A percentile compares a stretch with the other conserved stretches of the same genome.
These are phyloP conservation scores for Colistium nudipinnis DNA, from an alignment of 2,113 vertebrate species.

Conservation along the genomic window DNA sequence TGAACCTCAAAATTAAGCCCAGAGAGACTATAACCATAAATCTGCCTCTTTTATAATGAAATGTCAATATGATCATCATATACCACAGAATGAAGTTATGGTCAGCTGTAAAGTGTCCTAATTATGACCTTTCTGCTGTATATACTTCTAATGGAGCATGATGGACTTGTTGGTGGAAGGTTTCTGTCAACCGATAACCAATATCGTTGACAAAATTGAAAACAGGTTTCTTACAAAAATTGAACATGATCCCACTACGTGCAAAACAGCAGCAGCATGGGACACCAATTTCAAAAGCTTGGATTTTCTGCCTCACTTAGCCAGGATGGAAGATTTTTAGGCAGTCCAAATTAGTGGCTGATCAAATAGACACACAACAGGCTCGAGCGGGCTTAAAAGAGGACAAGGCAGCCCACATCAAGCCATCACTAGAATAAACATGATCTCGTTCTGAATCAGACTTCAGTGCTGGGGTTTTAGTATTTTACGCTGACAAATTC, in stretches of 20 bases:
- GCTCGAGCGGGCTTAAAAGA: not conserved
- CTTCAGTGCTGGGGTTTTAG: slow-evolving; percentile 12
- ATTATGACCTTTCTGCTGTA: not conserved
- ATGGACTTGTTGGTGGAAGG: no score
- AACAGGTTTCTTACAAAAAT: no score
- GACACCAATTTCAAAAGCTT: not conserved
- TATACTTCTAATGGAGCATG: not conserved
- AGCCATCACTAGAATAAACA: slow-evolving; percentile 15
- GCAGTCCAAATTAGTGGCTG: slow-evolving; percentile 21
- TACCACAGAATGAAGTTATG: not conserved
- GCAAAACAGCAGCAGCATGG: not conserved
- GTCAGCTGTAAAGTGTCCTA: not conserved
- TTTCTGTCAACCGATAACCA: no score
- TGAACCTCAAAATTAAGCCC: no score
- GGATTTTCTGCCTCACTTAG: not conserved
- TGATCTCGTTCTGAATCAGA: slow-evolving; percentile 10
- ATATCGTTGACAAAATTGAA: no score
- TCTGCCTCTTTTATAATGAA: slow-evolving; percentile 3
- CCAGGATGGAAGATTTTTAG: slow-evolving; percentile 12
- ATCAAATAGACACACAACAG: slow-evolving; percentile 6
- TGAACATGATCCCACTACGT: no score
- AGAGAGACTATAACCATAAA: no score
- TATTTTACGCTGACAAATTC: slow-evolving; percentile 24
- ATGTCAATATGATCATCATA: not conserved
- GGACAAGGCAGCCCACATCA: slow-evolving; percentile 6